Evolutionary conservation across 2,113 vertebrate species (phyloP).

Genomic region (Triplophysa siluroides): DNA sequence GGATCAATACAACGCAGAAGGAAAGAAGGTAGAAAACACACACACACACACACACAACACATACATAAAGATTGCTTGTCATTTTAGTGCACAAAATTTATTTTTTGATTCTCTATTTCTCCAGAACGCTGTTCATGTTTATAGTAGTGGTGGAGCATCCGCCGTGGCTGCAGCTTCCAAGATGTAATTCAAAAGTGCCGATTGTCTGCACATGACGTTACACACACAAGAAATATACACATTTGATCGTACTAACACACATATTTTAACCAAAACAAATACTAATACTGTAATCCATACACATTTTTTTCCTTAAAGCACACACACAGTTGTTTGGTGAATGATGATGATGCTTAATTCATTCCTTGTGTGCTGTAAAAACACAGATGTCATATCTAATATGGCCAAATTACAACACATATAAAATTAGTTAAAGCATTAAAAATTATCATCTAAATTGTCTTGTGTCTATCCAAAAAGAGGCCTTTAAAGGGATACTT

Average conservation of each 20-base stretch:
- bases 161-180: slow-evolving; percentile 66
- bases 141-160: slow-evolving; percentile 65
- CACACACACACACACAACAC: too few relatives aligned
- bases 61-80: background rate
- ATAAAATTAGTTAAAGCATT: background rate
- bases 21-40: slow-evolving; percentile 72
- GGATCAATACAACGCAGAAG: slow-evolving; percentile 80
- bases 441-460: background rate
- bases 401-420: slow-evolving; percentile 4
- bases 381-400: background rate
- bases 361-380: background rate
- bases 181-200: slow-evolving; percentile 63
- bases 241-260: slow-evolving; percentile 9
- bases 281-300: too few relatives aligned
- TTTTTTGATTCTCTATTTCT: background rate
- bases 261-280: background rate
- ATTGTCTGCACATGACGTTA: background rate
- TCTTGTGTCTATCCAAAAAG: too few relatives aligned
- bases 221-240: background rate
- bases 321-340: background rate
- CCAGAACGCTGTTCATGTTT: slow-evolving; percentile 66
- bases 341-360: background rate
- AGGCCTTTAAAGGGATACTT: too few relatives aligned
- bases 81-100: background rate
- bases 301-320: too few relatives aligned